Percentiles rank a stretch among this genome's conserved stretches.
Evolutionary conservation across 1,140 invertebrate genomes (phyloP).

Genomic region (Camponotus floridanus): DNA sequence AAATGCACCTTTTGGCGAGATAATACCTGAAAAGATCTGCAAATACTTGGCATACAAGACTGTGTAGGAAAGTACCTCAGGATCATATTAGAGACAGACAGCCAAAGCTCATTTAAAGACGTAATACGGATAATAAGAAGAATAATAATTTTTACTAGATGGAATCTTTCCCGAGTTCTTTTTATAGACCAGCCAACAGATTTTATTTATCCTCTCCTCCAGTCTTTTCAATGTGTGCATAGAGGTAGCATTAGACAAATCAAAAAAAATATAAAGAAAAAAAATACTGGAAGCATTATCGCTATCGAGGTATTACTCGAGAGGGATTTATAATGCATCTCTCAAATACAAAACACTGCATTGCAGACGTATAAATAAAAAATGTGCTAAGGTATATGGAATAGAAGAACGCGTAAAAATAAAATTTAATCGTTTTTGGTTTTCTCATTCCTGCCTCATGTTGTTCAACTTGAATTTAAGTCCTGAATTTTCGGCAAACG

Average conservation of each 20-base stretch:
- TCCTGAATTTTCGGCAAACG: conserved; percentile 19
- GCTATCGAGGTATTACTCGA: background rate
- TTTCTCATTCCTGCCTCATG: background rate
- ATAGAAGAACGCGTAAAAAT: conserved; percentile 12
- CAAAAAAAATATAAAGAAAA: conserved; percentile 76
- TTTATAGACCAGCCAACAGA: conserved; percentile 92
- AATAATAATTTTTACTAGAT: conserved; percentile 79
- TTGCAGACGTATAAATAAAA: conserved; percentile 34
- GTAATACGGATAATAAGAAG: too few relatives aligned
- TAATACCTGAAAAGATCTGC: too few relatives aligned
- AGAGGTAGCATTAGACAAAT: conserved; percentile 79
- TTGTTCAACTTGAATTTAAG: conserved; percentile 15
- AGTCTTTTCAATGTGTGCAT: conserved; percentile 75
- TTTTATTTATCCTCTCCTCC: conserved; percentile 86
- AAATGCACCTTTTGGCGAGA: too few relatives aligned
- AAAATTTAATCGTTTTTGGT: conserved; percentile 10
- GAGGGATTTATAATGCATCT: conserved; percentile 27
- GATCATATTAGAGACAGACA: too few relatives aligned
- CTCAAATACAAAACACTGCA: conserved; percentile 20
- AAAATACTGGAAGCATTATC: background rate
- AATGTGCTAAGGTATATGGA: background rate
- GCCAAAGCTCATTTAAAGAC: too few relatives aligned
- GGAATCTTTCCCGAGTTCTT: conserved; percentile 87
- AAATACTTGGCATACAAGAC: too few relatives aligned
- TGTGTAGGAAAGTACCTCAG: too few relatives aligned